Base-by-base conservation (phyloP, 2,113 vertebrate species). In the Periophthalmodon schlosseri region DNA sequence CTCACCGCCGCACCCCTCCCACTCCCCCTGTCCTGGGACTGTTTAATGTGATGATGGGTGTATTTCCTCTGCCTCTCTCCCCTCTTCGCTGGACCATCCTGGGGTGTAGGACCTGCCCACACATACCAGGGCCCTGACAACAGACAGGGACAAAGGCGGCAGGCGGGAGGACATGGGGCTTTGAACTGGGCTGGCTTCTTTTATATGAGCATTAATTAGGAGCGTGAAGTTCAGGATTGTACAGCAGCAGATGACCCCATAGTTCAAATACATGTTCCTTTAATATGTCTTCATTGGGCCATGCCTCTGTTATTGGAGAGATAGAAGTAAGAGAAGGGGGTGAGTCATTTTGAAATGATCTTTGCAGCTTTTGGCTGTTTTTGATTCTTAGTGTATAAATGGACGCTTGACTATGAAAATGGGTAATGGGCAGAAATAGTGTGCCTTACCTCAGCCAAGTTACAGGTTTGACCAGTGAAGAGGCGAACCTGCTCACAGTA, bases 61-160 rank as follows among this genome's bases (percentile, higher is more conserved):
- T 88, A 78, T 88, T 88, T 92, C 88, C 86, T 86, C 86, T 79
- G 76, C 89, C 76, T 69, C 78, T 71, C 84, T 87, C 75, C 71
- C 69, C 69, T 72, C 70, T 83, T 69, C 68, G 80, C 71, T 77
- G 50, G 57, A 28, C 57, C 6, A 73, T 85, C 82, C 87, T 68
- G 84, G 80, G 82, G 81, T 89, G 88, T 76, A 70, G 76, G 68
- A 56, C 52, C 52, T 77, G 87, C 79, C 81, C 74, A 70, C 54
- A 86, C 89, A 92, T 92, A 84, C 90, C 82, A 87, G 78, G 76
- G 82, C 85, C 90, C 82, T 91, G 88, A 92, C 91, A 90, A 92
- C 90, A 89, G 82, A 4, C 64, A 60, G 2, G 63, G 66, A 91
- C 89, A 90, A 92, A 68, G 83, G 82, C 33, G 71, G 63, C 5